A percentile compares a stretch with the other conserved stretches of the same genome.
Conservation (phyloP, 2,113 vertebrate genomes). For the Salvator merianae region DNA sequence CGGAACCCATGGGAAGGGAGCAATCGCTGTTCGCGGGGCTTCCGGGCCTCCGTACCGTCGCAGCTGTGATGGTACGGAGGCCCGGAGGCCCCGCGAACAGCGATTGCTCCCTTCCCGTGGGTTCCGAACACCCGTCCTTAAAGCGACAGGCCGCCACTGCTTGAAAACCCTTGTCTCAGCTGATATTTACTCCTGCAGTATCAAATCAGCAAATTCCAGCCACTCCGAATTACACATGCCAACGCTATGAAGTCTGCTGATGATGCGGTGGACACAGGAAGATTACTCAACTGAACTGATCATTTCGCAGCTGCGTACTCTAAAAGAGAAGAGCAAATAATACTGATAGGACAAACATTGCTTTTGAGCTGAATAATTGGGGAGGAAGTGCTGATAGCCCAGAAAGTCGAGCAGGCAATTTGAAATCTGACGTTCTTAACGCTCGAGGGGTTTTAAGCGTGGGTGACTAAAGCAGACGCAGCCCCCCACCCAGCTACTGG, state of each 20-base stretch:
- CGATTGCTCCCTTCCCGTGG: too few species aligned
- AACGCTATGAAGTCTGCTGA: background rate
- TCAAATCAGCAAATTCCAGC: background rate
- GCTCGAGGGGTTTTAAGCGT: background rate
- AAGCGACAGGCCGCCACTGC: background rate
- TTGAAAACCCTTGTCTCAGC: background rate
- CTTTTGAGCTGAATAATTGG: background rate
- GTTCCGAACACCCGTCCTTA: too few species aligned
- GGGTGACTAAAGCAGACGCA: background rate
- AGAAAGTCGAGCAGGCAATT: slow-evolving; percentile 21
- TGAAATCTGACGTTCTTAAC: background rate
- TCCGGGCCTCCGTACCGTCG: too few species aligned
- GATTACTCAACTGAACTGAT: background rate
- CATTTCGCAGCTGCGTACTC: accelerated
- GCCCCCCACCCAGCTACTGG: background rate
- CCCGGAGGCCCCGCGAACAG: too few species aligned
- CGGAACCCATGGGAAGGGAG: too few species aligned
- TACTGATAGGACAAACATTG: background rate
- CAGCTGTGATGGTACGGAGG: too few species aligned
- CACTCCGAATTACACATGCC: background rate
- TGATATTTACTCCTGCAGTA: background rate
- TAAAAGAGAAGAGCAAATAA: background rate
- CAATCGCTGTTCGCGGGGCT: too few species aligned
- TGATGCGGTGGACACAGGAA: background rate
- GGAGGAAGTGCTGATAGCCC: slow-evolving; percentile 10